Evolutionary conservation across 2,797 vertebrate genomes (phyloP).

Genomic region (Crax fasciolata): DNA sequence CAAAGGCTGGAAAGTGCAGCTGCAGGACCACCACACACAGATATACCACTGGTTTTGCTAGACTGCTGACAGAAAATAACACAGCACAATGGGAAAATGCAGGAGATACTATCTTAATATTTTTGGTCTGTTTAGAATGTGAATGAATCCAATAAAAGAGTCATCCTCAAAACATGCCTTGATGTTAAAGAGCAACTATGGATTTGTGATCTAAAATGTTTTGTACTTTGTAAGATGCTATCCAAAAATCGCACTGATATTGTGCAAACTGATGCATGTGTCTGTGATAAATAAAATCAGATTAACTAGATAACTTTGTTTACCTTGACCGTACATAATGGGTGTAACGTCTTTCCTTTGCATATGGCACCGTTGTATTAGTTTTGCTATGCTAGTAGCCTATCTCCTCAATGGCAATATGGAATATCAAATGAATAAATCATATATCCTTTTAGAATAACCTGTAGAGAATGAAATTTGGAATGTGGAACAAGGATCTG

Average conservation of each 20-base stretch:
- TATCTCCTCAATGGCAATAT: not conserved
- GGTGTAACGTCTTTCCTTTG: conserved; percentile 7
- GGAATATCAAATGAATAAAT: conserved; percentile 29
- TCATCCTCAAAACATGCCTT: not conserved
- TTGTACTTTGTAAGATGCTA: not conserved
- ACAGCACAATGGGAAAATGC: not conserved
- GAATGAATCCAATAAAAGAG: not conserved
- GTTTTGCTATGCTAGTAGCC: not conserved
- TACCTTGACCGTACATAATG: conserved; percentile 4
- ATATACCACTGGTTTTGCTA: not conserved
- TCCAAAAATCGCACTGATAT: not conserved
- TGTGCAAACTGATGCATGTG: not conserved
- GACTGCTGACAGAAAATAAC: not conserved
- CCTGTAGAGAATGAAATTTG: not conserved
- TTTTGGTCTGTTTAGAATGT: not conserved
- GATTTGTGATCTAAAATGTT: not conserved
- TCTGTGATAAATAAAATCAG: conserved; percentile 36
- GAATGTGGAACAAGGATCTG: not conserved
- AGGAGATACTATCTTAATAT: not conserved
- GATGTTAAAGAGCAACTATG: not conserved
- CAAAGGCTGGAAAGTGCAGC: not conserved
- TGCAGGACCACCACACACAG: not conserved
- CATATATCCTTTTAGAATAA: not conserved
- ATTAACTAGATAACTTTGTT: conserved; percentile 12
- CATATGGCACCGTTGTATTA: not conserved